These are phyloP conservation scores for Trematomus loennbergii DNA, from an alignment of 2,113 vertebrate genomes.

Conservation along the genomic window DNA sequence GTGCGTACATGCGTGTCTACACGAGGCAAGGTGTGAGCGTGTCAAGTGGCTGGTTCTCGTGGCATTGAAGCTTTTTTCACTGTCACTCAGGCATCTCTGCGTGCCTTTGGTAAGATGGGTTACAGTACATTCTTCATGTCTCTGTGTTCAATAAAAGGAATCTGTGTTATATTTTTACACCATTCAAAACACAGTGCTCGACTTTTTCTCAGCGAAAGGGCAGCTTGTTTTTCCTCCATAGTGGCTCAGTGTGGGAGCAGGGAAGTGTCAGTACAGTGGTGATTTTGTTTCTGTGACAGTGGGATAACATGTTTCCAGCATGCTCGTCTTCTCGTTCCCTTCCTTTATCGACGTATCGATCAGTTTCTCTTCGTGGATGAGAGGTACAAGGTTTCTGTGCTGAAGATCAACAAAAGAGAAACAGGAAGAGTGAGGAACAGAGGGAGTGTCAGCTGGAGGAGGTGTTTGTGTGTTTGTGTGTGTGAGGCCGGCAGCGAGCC, in stretches of 20 bases:
- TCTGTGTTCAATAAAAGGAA: slow-evolving; percentile 54
- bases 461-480: not conserved
- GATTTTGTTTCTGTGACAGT: slow-evolving; percentile 36
- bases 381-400: slow-evolving; percentile 59
- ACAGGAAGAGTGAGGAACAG: slow-evolving; percentile 22
- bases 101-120: slow-evolving; percentile 32
- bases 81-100: slow-evolving; percentile 18
- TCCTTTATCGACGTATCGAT: slow-evolving; percentile 1
- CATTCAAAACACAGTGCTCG: slow-evolving; percentile 46
- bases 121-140: slow-evolving; percentile 70
- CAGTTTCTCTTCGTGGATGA: slow-evolving; percentile 46
- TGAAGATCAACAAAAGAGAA: slow-evolving; percentile 24
- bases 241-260: slow-evolving; percentile 75
- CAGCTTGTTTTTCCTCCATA: slow-evolving; percentile 5
- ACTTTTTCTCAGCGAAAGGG: slow-evolving; percentile 26
- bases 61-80: slow-evolving; percentile 27
- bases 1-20: slow-evolving; percentile 48
- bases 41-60: slow-evolving; percentile 58
- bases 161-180: slow-evolving; percentile 24
- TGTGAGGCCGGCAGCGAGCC: slow-evolving; percentile 26
- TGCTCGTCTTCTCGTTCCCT: slow-evolving; percentile 26
- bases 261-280: slow-evolving; percentile 36
- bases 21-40: slow-evolving; percentile 48
- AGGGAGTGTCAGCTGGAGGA: slow-evolving; percentile 10
- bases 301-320: slow-evolving; percentile 44